These are phyloP conservation scores for Maccullochella peelii DNA, from an alignment of 2,113 vertebrate genomes.

Conservation along the genomic window DNA sequence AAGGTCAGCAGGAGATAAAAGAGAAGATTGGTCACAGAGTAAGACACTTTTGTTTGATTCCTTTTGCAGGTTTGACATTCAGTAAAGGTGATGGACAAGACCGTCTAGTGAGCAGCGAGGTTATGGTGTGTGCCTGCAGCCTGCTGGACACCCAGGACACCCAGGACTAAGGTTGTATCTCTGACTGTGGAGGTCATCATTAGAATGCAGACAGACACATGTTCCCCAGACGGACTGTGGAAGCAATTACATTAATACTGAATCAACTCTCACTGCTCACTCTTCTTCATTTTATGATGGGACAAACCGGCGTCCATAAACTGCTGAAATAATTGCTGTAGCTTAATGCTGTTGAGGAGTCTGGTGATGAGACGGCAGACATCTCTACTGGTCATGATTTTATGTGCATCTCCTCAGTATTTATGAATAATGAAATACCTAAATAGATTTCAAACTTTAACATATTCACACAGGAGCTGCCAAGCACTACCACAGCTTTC, in stretches of 20 bases:
- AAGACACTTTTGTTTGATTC: not conserved
- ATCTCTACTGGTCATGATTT: not conserved
- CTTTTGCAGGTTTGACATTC: constrained; percentile 24
- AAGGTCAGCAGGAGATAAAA: too few relatives aligned
- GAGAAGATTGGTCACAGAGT: too few relatives aligned
- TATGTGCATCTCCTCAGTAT: not conserved
- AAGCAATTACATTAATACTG: constrained; percentile 13
- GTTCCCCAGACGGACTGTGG: not conserved
- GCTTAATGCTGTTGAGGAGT: not conserved
- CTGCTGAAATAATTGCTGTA: not conserved
- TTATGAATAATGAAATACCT: not conserved
- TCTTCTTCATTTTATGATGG: constrained; percentile 3
- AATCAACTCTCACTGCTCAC: not conserved
- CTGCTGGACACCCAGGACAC: constrained; percentile 23
- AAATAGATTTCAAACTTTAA: not conserved
- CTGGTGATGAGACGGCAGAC: not conserved
- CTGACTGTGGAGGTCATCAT: constrained; percentile 21
- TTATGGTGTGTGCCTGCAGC: constrained; percentile 1
- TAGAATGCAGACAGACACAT: constrained; percentile 33
- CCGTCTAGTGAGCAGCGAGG: not conserved
- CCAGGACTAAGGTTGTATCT: not conserved
- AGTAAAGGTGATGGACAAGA: constrained; percentile 23
- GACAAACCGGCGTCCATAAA: not conserved
- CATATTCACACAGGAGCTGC: not conserved
- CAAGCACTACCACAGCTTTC: not conserved